phyloP scores from a whole-genome alignment of 2,888 invertebrate genomes.

The Lasius fuliginosus region DNA sequence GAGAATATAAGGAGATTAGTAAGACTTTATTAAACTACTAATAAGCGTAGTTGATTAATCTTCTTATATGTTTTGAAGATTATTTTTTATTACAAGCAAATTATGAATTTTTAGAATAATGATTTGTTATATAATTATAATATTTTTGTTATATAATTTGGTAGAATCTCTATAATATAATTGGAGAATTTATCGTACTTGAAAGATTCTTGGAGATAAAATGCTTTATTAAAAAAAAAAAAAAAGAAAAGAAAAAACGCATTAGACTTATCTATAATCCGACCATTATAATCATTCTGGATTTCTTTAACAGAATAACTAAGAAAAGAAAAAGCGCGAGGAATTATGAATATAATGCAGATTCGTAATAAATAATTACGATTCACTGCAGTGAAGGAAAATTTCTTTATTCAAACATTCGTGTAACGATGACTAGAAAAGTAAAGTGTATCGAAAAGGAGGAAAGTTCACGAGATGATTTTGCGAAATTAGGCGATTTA shows the following conservation, averaged over 20 bases:
- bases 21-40: background rate
- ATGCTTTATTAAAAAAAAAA: conserved; percentile 5
- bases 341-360: conserved; percentile 40
- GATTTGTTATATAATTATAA: conserved; percentile 38
- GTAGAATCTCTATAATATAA: background rate
- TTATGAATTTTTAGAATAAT: conserved; percentile 28
- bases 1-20: background rate
- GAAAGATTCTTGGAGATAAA: conserved; percentile 35
- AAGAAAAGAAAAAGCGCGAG: background rate
- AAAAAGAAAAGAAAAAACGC: conserved; percentile 34
- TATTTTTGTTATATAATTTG: conserved; percentile 33
- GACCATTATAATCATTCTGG: conserved; percentile 56
- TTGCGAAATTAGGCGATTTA: conserved; percentile 83
- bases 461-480: conserved; percentile 63
- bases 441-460: conserved; percentile 47
- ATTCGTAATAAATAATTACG: conserved; percentile 71
- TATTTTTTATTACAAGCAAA: background rate
- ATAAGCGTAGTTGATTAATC: background rate
- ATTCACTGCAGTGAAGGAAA: conserved; percentile 53
- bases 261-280: conserved; percentile 21
- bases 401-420: conserved; percentile 53
- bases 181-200: conserved; percentile 9
- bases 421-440: conserved; percentile 21
- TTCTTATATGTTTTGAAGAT: background rate
- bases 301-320: conserved; percentile 19